A percentile compares a stretch with the other conserved stretches of the same genome.
phyloP scores from a whole-genome alignment of 2,113 vertebrate species.

The Ascaphus truei region DNA sequence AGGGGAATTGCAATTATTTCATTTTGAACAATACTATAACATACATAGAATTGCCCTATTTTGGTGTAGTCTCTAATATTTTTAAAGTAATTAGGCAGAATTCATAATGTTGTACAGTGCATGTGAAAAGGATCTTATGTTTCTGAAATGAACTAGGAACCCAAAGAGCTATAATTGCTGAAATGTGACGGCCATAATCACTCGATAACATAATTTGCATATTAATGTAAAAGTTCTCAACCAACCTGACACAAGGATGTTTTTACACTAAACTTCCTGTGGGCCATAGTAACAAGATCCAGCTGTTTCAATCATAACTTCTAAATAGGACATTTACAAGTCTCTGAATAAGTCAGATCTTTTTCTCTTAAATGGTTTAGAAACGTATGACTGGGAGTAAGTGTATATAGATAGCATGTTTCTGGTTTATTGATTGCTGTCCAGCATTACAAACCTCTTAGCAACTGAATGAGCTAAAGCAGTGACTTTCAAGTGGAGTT shows the following conservation, averaged over 20 bases:
- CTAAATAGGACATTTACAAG: too few species aligned
- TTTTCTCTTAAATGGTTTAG: neutral
- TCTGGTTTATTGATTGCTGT: neutral
- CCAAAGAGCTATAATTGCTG: slow-evolving; percentile 4
- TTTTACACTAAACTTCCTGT: neutral
- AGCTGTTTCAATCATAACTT: too few species aligned
- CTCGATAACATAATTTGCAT: neutral
- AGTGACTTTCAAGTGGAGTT: too few species aligned
- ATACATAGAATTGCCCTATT: neutral
- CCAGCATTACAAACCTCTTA: too few species aligned
- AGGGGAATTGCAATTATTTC: slow-evolving; percentile 5
- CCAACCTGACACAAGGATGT: neutral
- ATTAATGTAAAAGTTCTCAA: neutral
- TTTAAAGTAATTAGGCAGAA: slow-evolving; percentile 5
- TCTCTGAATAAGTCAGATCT: too few species aligned
- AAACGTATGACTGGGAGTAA: neutral
- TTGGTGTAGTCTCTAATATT: neutral
- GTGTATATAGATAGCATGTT: neutral
- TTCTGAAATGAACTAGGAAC: neutral
- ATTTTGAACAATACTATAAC: slow-evolving; percentile 3
- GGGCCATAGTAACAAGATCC: neutral
- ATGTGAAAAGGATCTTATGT: neutral
- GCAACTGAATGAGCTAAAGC: too few species aligned
- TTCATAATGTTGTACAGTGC: too few species aligned
- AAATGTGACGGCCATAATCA: neutral